Conservation (phyloP, 2,113 vertebrate species). For the Tor tambroides region DNA sequence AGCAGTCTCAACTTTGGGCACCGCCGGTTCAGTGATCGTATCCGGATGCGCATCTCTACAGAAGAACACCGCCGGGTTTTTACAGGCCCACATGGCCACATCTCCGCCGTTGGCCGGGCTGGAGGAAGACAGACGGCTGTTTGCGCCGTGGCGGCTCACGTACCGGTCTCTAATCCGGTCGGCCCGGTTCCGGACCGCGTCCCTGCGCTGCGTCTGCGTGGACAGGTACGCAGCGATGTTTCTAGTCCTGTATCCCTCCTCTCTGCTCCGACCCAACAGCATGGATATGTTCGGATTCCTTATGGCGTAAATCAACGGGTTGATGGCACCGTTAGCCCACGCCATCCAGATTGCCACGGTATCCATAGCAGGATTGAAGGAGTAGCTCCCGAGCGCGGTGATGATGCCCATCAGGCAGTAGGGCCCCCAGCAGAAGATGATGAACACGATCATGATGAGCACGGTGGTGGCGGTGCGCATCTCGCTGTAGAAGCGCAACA, state of each 20-base stretch:
- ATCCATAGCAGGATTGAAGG: constrained; percentile 85
- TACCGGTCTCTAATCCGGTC: constrained; percentile 78
- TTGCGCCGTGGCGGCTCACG: constrained; percentile 69
- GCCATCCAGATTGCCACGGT: constrained; percentile 88
- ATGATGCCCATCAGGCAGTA: constrained; percentile 90
- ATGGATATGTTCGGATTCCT: constrained; percentile 91
- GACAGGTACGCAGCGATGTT: constrained; percentile 81
- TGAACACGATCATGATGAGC: constrained; percentile 90
- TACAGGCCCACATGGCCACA: constrained; percentile 91
- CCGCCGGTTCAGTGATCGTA: constrained; percentile 64
- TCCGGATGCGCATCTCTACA: constrained; percentile 83
- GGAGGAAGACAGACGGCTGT: constrained; percentile 75
- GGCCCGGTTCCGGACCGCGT: constrained; percentile 63
- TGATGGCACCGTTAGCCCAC: constrained; percentile 94
- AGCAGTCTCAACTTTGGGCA: constrained; percentile 68
- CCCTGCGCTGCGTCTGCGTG: constrained; percentile 67
- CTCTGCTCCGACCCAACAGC: constrained; percentile 84
- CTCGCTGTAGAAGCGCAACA: constrained; percentile 88
- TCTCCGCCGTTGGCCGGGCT: constrained; percentile 79
- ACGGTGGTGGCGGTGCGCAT: constrained; percentile 93
- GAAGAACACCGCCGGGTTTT: constrained; percentile 90
- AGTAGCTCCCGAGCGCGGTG: constrained; percentile 76
- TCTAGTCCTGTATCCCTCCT: constrained; percentile 92
- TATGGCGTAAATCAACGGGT: constrained; percentile 90
- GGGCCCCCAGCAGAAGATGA: constrained; percentile 92